phyloP scores from a whole-genome alignment of 2,888 invertebrate genomes.

The Gerris lacustris region DNA sequence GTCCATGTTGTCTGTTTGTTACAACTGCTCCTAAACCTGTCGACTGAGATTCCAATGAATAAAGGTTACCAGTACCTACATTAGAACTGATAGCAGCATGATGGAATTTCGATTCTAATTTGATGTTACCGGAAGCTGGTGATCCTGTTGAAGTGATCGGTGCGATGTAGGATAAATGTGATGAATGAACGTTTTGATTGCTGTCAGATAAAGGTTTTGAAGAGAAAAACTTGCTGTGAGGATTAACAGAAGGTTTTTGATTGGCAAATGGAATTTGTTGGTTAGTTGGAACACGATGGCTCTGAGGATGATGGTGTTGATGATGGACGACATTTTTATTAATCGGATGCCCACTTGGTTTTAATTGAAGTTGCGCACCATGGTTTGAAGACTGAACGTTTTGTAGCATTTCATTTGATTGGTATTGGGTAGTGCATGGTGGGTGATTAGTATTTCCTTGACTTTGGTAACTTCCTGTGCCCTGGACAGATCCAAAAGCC shows the following conservation, averaged over 20 bases:
- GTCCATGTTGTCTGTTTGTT: no score
- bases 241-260: background rate
- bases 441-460: background rate
- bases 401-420: background rate
- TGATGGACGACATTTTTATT: background rate
- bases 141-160: no score
- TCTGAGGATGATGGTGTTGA: background rate
- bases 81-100: no score
- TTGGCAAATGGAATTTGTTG: background rate
- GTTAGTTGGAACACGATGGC: background rate
- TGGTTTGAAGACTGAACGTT: background rate
- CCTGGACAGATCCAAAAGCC: background rate
- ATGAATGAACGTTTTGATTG: no score
- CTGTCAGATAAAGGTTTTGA: no score
- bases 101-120: no score
- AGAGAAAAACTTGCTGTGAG: no score
- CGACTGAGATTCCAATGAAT: no score
- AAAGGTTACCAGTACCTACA: no score
- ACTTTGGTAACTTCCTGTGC: background rate
- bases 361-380: background rate
- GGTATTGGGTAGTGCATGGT: background rate
- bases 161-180: no score
- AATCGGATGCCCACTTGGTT: background rate
- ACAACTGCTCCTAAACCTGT: no score
- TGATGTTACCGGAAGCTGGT: no score